phyloP scores from a whole-genome alignment of 1,140 invertebrate species.

The Aethina tumida region DNA sequence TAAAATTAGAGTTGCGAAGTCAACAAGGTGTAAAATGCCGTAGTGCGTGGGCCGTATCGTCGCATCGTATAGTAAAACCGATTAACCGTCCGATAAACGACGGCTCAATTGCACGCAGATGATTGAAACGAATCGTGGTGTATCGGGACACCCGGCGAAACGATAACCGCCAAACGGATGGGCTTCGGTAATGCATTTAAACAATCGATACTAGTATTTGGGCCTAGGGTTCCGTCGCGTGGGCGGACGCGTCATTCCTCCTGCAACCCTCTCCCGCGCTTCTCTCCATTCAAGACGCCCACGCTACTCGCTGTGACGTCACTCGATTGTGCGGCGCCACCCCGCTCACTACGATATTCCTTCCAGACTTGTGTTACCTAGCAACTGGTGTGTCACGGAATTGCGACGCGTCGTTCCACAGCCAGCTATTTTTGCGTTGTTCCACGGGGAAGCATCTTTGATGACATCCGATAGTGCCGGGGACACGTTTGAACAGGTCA shows the following conservation, averaged over 20 bases:
- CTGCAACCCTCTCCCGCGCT: conserved; percentile 23
- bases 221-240: conserved; percentile 16
- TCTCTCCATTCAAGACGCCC: conserved; percentile 28
- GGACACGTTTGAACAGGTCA: no score
- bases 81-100: no score
- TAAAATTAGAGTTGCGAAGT: no score
- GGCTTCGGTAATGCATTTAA: conserved; percentile 2
- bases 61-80: no score
- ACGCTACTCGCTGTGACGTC: conserved; percentile 27
- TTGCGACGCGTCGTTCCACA: neutral
- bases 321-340: conserved; percentile 20
- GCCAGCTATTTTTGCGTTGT: conserved; percentile 6
- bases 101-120: no score
- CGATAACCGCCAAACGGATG: no score
- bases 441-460: neutral
- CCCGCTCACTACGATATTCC: conserved; percentile 5
- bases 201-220: conserved; percentile 20
- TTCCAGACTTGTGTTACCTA: conserved; percentile 12
- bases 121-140: no score
- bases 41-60: no score
- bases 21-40: no score
- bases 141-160: no score
- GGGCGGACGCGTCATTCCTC: conserved; percentile 20
- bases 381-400: conserved; percentile 5
- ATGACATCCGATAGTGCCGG: no score